Base-by-base conservation (phyloP, 1,140 invertebrate species). In the Reticulitermes speratus region DNA sequence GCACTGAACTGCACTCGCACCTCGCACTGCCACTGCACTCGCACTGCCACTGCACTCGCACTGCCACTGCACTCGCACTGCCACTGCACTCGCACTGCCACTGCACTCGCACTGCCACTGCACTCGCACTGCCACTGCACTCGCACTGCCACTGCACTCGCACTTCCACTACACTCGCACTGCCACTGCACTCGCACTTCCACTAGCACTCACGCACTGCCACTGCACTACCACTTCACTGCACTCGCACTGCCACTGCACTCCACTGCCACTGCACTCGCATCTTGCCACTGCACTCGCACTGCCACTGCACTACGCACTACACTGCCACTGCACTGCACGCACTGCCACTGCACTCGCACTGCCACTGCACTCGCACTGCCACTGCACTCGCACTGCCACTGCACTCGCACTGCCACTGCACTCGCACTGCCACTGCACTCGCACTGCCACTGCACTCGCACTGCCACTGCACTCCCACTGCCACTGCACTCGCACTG, bases 11-110 rank as follows among this genome's bases (percentile, higher is more conserved):
- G 52, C 84, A 85, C 84, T 85, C 16, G 19, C 81, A 19, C 21
- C 14, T 19, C 44, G 16, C 16, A 85, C 84, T 85, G 38, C 84
- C n/a, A n/a, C n/a, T n/a, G n/a, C n/a, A n/a, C n/a, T n/a, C 16
- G n/a, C n/a, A n/a, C n/a, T n/a, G n/a, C n/a, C n/a, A n/a, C n/a
- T n/a, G n/a, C n/a, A 21, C 21, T 44, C 32, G 38, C 52, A 85
- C 84, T 85, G 52, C 38, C 84, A 85, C 84, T 45, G 84, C 84
- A 85, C 84, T 81, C 84, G 81, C 38, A 85, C 84, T 85, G 52
- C 84, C 84, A 85, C 84, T 85, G 38, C 84, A 85, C 84, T 45
- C 52, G 38, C 84, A 85, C 84, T 65, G 38, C 38, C 84, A 85
- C 84, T 45, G 84, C 84, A 85, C 84, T 84, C n/a, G 32, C 12